phyloP scores from a whole-genome alignment of 2,888 invertebrate genomes.

The Acrobasis repandana region DNA sequence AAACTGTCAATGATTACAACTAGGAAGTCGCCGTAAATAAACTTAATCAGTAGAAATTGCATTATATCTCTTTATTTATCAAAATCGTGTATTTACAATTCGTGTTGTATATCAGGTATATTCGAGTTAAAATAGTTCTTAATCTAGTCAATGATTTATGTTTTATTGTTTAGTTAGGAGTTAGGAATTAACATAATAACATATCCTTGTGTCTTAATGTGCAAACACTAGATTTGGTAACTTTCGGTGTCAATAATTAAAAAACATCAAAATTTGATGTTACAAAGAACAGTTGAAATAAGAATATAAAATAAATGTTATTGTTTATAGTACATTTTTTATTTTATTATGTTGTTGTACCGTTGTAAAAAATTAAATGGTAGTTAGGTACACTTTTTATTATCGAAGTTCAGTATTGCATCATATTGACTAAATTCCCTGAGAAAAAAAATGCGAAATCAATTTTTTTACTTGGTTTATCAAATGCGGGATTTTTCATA shows the following conservation, averaged over 20 bases:
- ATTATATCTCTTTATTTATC: constrained; percentile 7
- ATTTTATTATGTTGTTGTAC: not conserved
- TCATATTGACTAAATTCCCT: too few relatives aligned
- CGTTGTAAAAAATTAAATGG: constrained; percentile 21
- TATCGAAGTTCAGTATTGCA: too few relatives aligned
- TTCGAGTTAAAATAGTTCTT: not conserved
- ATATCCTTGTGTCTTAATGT: constrained; percentile 32
- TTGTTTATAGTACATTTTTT: not conserved
- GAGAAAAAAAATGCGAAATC: too few relatives aligned
- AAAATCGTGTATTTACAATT: constrained; percentile 14
- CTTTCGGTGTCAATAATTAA: constrained; percentile 35
- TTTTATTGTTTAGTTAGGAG: too few relatives aligned
- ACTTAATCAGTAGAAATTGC: not conserved
- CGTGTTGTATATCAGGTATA: not conserved
- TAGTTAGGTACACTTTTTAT: constrained; percentile 1
- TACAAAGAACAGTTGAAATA: not conserved
- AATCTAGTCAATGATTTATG: not conserved
- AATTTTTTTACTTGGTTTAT: too few relatives aligned
- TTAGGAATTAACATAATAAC: not conserved
- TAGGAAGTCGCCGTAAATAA: constrained; percentile 23
- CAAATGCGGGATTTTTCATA: too few relatives aligned
- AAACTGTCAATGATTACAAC: constrained; percentile 29
- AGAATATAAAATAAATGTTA: not conserved
- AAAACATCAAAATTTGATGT: not conserved
- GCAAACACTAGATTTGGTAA: constrained; percentile 66